Conservation (phyloP, 1,140 invertebrate species). For the Heliothis subflexa region DNA sequence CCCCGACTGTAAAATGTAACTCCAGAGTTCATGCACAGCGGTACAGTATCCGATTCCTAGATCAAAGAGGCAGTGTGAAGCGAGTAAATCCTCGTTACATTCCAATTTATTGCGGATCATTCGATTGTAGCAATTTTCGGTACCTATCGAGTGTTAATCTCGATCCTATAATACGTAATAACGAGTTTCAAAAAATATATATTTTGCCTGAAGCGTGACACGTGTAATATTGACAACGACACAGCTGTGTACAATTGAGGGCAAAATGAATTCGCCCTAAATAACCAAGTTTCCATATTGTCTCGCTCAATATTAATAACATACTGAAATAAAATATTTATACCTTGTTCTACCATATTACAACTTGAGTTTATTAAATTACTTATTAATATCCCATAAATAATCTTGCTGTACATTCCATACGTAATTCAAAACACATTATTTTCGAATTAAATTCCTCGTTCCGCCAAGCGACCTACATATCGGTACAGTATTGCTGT, state of each 20-base stretch:
- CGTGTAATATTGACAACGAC: background rate
- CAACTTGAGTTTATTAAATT: background rate
- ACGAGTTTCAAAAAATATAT: too few relatives aligned
- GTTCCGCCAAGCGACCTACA: too few relatives aligned
- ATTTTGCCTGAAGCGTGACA: background rate
- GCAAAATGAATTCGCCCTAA: background rate
- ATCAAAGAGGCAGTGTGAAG: too few relatives aligned
- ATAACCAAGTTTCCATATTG: slow-evolving; percentile 7
- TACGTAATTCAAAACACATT: slow-evolving; percentile 28
- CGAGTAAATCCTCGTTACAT: too few relatives aligned
- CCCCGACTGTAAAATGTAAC: too few relatives aligned
- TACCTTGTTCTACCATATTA: background rate
- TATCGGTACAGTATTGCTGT: background rate
- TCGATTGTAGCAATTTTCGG: too few relatives aligned
- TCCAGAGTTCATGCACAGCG: too few relatives aligned
- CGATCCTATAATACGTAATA: too few relatives aligned
- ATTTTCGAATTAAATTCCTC: slow-evolving; percentile 22
- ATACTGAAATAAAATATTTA: slow-evolving; percentile 2
- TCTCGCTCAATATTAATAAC: slow-evolving; percentile 6
- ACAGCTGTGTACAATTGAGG: background rate
- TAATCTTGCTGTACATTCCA: background rate
- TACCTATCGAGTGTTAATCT: too few relatives aligned
- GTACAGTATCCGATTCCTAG: too few relatives aligned
- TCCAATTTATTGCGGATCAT: too few relatives aligned
- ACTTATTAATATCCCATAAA: background rate